phyloP scores from a whole-genome alignment of 2,113 vertebrate species.

The Mormyrus lacerda region DNA sequence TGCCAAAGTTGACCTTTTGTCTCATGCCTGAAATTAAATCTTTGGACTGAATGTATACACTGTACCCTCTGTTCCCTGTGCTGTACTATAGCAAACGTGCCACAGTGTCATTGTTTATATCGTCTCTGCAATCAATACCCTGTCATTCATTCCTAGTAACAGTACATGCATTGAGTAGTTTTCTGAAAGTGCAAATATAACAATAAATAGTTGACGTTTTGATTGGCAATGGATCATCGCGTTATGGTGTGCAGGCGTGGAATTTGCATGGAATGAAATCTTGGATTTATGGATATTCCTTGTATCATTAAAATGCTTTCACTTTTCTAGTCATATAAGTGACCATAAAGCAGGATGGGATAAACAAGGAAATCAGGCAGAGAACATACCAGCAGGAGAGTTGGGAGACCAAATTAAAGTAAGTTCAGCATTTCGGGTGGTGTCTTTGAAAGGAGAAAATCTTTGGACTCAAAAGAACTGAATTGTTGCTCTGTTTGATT shows the following conservation, averaged over 20 bases:
- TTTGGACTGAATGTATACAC: background rate
- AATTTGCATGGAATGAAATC: background rate
- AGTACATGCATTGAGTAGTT: background rate
- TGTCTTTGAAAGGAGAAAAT: background rate
- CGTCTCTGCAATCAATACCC: conserved; percentile 1
- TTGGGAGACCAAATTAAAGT: conserved; percentile 81
- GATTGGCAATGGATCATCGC: background rate
- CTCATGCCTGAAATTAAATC: background rate
- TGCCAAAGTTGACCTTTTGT: background rate
- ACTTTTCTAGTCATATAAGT: conserved; percentile 67
- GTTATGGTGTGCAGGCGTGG: background rate
- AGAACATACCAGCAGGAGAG: conserved; percentile 61
- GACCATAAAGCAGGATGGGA: conserved; percentile 80
- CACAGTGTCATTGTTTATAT: conserved; percentile 10
- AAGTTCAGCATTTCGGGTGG: conserved; percentile 30
- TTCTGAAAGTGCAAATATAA: conserved; percentile 1
- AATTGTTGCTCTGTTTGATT: background rate
- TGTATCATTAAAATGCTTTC: background rate
- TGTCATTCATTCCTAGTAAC: conserved; percentile 1
- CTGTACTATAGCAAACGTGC: background rate
- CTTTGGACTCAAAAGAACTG: background rate
- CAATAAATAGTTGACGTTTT: background rate
- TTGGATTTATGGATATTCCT: background rate
- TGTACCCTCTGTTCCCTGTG: background rate
- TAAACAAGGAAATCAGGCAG: conserved; percentile 67